Evolutionary conservation across 1,140 invertebrate species (phyloP), one percentile per base, ranked within the genome.

Genomic region (Asbolus verrucosus): DNA sequence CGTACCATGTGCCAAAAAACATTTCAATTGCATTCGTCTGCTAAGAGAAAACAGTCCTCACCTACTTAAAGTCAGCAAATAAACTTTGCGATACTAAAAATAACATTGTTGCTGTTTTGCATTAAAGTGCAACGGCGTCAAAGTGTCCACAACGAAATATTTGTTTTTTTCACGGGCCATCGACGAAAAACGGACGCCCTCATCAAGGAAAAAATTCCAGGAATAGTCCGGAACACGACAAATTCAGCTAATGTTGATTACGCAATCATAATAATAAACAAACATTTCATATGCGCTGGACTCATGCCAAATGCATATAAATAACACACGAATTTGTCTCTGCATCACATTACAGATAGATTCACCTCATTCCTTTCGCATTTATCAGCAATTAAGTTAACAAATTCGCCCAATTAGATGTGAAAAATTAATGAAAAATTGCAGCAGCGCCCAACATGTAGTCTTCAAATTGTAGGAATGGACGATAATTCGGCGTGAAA

Each of bases 41-140:
- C 14, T 9, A 39, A 62, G 60, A 62, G 60, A 36, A 62, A 41
- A 63, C 61, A 63, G 8, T 39, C 39, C 18, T 63, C 61, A 63
- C 61, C 61, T 63, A 63, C 61, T 63, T 63, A 63, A 63, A 63
- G 14, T 63, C 33, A 21, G 15, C 60, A 38, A 62, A 62, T 62
- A 62, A 31, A 62, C 43, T 19, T 50, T 50, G n/a, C 21, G 43
- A 8, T 6, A 1, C 43, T 21, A 21, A 50, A 50, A 50, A 50
- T 50, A 50, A 19, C 43, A 21, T 50, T 50, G 43, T 50, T 50
- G 43, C 6, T 50, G 43, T 50, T 50, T 24, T 50, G 43, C 43
- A 21, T 46, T 46, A 50, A 50, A 50, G 43, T 50, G 18, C 43
- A 50, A 36, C 33, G 33, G 33, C 33, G 33, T 5, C 33, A n/a